phyloP scores from a whole-genome alignment of 2,888 invertebrate species.

The Proisotoma minuta region DNA sequence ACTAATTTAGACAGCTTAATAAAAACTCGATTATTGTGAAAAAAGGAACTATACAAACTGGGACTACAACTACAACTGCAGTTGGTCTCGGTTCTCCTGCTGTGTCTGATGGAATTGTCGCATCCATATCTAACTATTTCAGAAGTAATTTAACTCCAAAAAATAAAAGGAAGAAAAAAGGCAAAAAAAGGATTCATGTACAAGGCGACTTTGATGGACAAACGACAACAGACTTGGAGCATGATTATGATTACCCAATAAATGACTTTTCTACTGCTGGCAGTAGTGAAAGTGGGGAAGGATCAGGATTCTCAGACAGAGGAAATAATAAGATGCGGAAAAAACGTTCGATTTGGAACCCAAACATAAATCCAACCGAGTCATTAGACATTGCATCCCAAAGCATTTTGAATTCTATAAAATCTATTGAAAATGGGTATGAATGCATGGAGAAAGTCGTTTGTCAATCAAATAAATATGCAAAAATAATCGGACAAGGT shows the following conservation, averaged over 20 bases:
- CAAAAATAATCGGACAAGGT: conserved; percentile 35
- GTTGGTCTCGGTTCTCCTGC: no score
- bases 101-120: neutral
- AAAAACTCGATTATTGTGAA: no score
- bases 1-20: no score
- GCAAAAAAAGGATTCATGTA: neutral
- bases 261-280: no score
- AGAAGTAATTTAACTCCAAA: neutral
- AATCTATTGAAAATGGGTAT: conserved; percentile 28
- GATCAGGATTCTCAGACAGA: no score
- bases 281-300: no score
- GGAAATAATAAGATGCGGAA: neutral
- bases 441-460: conserved; percentile 37
- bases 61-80: conserved; percentile 9
- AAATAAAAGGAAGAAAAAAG: neutral
- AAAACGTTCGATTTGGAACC: conserved; percentile 23
- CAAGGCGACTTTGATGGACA: neutral
- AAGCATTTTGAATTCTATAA: conserved; percentile 39
- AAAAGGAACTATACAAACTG: conserved; percentile 6
- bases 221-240: no score
- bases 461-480: conserved; percentile 40
- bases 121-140: neutral
- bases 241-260: no score
- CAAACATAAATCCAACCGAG: conserved; percentile 30
- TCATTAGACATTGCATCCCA: conserved; percentile 33